phyloP scores from a whole-genome alignment of 2,888 invertebrate species.

The Euproctis similis region DNA sequence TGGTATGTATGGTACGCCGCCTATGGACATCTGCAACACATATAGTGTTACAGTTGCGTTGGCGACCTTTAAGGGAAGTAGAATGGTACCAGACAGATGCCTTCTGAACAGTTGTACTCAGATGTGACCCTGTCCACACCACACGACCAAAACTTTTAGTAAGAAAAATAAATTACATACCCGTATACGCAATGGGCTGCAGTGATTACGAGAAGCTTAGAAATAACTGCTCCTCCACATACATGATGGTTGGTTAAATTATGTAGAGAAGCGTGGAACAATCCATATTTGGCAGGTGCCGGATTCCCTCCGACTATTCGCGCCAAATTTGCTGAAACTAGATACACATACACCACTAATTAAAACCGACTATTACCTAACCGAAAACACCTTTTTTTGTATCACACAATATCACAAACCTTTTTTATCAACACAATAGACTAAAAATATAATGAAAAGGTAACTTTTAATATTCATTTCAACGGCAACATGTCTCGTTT shows the following conservation, averaged over 20 bases:
- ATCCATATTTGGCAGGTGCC: conserved; percentile 41
- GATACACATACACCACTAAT: no score
- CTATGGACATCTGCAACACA: no score
- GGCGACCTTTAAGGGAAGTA: no score
- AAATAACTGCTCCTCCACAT: conserved; percentile 59
- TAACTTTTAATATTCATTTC: conserved; percentile 6
- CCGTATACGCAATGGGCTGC: conserved; percentile 60
- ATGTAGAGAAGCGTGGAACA: conserved; percentile 58
- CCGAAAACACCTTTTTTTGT: background rate
- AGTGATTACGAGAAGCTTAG: conserved; percentile 45
- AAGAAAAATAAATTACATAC: conserved; percentile 29
- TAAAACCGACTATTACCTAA: background rate
- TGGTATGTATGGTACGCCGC: no score
- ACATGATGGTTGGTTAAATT: conserved; percentile 54
- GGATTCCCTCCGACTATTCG: conserved; percentile 51
- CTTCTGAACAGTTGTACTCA: no score
- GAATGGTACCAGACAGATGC: no score
- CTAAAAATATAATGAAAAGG: conserved; percentile 5
- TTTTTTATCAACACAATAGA: conserved; percentile 2
- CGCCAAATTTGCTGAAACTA: conserved; percentile 28
- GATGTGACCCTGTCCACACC: no score
- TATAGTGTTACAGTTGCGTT: no score
- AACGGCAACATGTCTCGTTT: conserved; percentile 1
- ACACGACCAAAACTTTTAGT: no score
- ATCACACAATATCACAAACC: conserved; percentile 7